phyloP scores from a whole-genome alignment of 2,888 invertebrate genomes.

The Heterodera filipjevi region DNA sequence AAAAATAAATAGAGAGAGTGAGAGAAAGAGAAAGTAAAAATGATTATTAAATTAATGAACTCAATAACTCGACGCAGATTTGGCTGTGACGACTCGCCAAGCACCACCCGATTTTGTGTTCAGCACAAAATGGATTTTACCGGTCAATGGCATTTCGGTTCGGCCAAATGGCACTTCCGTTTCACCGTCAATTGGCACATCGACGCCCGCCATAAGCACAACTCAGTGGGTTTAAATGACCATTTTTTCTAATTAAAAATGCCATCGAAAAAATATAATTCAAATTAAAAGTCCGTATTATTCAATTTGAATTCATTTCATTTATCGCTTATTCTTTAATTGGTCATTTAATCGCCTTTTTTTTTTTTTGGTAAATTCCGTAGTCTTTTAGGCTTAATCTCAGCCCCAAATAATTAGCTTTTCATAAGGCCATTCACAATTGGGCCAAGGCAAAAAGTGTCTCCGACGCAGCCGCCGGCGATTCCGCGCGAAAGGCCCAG shows the following conservation, averaged over 20 bases:
- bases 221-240: not conserved
- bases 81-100: not conserved
- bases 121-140: slow-evolving; percentile 37
- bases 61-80: not conserved
- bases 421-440: slow-evolving; percentile 31
- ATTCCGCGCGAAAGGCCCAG: slow-evolving; percentile 20
- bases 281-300: no score
- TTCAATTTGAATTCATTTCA: no score
- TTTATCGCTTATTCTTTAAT: no score
- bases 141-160: slow-evolving; percentile 15
- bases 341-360: no score
- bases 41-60: no score
- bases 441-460: slow-evolving; percentile 20
- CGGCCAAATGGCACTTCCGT: slow-evolving; percentile 18
- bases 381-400: no score
- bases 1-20: not conserved
- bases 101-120: slow-evolving; percentile 32
- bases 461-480: slow-evolving; percentile 4
- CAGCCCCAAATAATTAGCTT: no score
- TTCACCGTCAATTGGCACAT: not conserved
- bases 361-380: not conserved
- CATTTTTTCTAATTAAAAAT: no score
- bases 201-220: not conserved
- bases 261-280: no score
- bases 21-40: not conserved